Conservation (phyloP, 2,113 vertebrate genomes). For the Zingel zingel region DNA sequence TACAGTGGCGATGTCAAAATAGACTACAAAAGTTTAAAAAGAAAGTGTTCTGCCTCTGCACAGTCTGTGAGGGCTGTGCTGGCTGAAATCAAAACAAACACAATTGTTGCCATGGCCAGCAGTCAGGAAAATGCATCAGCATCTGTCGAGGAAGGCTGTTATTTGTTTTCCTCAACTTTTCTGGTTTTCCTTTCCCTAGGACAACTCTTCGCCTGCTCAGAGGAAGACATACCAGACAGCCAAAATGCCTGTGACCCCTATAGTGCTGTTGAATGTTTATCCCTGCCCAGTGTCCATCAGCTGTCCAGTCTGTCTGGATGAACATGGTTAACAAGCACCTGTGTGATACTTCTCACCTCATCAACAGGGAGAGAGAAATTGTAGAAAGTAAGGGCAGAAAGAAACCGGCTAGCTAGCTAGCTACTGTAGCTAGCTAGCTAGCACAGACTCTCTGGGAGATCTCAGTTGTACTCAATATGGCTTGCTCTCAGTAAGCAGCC, state of each 20-base stretch:
- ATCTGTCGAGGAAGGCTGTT: conserved; percentile 65
- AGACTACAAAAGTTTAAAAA: conserved; percentile 21
- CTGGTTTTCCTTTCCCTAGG: conserved; percentile 41
- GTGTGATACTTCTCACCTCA: conserved; percentile 47
- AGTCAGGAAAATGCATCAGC: conserved; percentile 62
- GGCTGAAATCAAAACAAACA: conserved; percentile 74
- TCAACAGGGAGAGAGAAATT: conserved; percentile 22
- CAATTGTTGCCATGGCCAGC: conserved; percentile 50
- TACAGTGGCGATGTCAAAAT: conserved; percentile 56
- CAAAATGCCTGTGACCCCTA: conserved; percentile 49
- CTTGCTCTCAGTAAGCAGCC: not conserved
- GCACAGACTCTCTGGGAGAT: not conserved
- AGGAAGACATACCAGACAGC: conserved; percentile 44
- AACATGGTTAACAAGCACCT: conserved; percentile 64
- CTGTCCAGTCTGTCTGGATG: conserved; percentile 37
- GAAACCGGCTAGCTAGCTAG: not conserved
- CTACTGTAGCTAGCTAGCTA: not conserved
- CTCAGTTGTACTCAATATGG: not conserved
- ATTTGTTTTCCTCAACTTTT: conserved; percentile 69
- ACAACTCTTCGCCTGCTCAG: conserved; percentile 41
- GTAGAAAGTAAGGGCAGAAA: conserved; percentile 8
- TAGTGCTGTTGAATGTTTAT: conserved; percentile 30
- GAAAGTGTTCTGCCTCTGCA: conserved; percentile 30
- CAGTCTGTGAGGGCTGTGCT: conserved; percentile 61
- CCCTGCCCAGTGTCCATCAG: conserved; percentile 48